These are phyloP conservation scores for Cataglyphis cursor DNA, from an alignment of 2,888 invertebrate genomes.

Conservation along the genomic window DNA sequence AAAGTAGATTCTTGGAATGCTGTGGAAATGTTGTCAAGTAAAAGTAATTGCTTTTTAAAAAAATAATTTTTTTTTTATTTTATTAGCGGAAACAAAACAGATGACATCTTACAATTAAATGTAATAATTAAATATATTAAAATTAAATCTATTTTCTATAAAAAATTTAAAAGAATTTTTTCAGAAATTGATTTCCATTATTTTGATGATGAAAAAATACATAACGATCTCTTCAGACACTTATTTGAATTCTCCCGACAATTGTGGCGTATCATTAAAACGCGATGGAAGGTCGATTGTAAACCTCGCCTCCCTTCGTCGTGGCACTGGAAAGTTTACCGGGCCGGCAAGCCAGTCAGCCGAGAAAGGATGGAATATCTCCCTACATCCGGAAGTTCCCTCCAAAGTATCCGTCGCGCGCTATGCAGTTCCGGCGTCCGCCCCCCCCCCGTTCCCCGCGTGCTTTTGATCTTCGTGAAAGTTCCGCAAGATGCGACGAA, in stretches of 20 bases:
- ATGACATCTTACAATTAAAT: not conserved
- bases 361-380: conserved; percentile 49
- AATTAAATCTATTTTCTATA: not conserved
- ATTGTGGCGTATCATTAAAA: conserved; percentile 36
- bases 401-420: conserved; percentile 56
- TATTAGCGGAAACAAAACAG: not conserved
- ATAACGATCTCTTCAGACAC: not conserved
- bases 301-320: conserved; percentile 26
- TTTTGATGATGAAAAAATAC: not conserved
- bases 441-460: no score
- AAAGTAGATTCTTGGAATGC: not conserved
- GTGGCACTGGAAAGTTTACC: conserved; percentile 40
- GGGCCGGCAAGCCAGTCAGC: conserved; percentile 29
- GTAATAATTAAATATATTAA: no score
- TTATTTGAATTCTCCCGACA: conserved; percentile 29
- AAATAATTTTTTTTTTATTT: not conserved
- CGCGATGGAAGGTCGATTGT: conserved; percentile 10
- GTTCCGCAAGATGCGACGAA: conserved; percentile 42
- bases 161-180: no score
- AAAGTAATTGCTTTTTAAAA: not conserved
- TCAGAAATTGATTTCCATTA: not conserved
- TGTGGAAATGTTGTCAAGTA: not conserved
- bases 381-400: conserved; percentile 49
- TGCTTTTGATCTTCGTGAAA: conserved; percentile 61
- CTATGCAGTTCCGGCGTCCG: conserved; percentile 31